These are phyloP conservation scores for Saccostrea echinata DNA, from an alignment of 1,140 invertebrate genomes.

Conservation along the genomic window DNA sequence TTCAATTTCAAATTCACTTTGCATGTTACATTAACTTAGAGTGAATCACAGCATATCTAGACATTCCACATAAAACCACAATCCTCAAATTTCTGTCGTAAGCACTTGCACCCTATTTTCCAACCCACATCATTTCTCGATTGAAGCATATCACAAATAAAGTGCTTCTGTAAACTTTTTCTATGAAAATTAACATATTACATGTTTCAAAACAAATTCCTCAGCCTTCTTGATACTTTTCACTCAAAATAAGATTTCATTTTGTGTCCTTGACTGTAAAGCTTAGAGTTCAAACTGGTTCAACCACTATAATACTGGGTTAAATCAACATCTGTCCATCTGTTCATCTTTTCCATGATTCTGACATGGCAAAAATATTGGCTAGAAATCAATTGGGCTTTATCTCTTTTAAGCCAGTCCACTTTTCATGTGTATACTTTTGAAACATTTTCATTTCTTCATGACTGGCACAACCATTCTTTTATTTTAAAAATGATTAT, in stretches of 20 bases:
- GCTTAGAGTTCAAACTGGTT: constrained; percentile 5
- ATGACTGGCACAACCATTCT: not conserved
- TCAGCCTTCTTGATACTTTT: not conserved
- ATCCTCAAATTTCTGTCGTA: not conserved
- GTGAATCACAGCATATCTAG: constrained; percentile 30
- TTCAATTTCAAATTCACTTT: constrained; percentile 7
- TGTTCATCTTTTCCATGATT: not conserved
- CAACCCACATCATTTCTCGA: constrained; percentile 12
- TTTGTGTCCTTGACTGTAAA: not conserved
- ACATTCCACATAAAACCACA: constrained; percentile 19
- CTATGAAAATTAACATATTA: not conserved
- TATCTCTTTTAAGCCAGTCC: not conserved
- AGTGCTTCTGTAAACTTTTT: not conserved
- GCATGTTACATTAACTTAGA: constrained; percentile 2
- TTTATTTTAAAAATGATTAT: not conserved
- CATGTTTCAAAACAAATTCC: not conserved
- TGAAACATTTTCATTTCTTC: not conserved
- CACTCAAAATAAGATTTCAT: no score
- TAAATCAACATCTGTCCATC: constrained; percentile 17
- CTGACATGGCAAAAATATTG: not conserved
- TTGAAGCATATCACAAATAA: constrained; percentile 4
- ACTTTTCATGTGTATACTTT: not conserved
- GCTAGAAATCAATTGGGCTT: not conserved
- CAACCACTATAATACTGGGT: not conserved
- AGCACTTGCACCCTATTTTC: not conserved